These are phyloP conservation scores for Wasmannia auropunctata DNA, from an alignment of 1,140 invertebrate species.

Conservation along the genomic window DNA sequence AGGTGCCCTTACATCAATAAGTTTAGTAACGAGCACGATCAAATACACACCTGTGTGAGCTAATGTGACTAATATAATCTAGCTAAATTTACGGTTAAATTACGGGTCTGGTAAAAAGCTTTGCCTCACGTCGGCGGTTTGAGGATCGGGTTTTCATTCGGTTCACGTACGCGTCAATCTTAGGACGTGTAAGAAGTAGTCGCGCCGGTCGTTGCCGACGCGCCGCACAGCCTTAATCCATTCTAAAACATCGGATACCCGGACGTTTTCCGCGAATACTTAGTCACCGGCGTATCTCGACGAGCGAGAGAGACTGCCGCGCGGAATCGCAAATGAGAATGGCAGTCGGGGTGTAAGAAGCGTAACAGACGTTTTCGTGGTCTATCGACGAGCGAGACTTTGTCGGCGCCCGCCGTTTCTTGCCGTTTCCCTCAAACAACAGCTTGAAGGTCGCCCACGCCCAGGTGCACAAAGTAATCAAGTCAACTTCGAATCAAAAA, in stretches of 20 bases:
- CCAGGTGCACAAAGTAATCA: neutral
- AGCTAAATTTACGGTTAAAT: conserved; percentile 41
- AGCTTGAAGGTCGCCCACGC: neutral
- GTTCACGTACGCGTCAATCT: conserved; percentile 60
- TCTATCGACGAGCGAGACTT: conserved; percentile 29
- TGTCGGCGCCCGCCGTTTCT: conserved; percentile 26
- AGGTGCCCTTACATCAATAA: neutral
- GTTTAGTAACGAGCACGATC: neutral
- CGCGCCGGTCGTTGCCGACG: conserved; percentile 54
- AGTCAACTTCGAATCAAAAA: neutral
- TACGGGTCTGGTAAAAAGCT: neutral
- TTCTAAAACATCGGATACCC: conserved; percentile 67
- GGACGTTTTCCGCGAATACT: conserved; percentile 70
- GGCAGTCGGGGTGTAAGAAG: conserved; percentile 11
- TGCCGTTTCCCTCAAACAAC: neutral
- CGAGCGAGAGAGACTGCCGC: conserved; percentile 12
- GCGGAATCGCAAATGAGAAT: conserved; percentile 68
- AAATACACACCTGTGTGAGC: neutral
- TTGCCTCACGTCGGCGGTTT: neutral
- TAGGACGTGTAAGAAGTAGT: conserved; percentile 63
- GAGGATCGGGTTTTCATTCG: conserved; percentile 47
- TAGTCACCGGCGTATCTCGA: conserved; percentile 66
- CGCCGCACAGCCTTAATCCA: conserved; percentile 67
- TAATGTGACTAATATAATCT: conserved; percentile 23
- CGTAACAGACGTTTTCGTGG: conserved; percentile 43